Conservation (phyloP, 2,888 invertebrate species). For the Oscheius onirici region DNA sequence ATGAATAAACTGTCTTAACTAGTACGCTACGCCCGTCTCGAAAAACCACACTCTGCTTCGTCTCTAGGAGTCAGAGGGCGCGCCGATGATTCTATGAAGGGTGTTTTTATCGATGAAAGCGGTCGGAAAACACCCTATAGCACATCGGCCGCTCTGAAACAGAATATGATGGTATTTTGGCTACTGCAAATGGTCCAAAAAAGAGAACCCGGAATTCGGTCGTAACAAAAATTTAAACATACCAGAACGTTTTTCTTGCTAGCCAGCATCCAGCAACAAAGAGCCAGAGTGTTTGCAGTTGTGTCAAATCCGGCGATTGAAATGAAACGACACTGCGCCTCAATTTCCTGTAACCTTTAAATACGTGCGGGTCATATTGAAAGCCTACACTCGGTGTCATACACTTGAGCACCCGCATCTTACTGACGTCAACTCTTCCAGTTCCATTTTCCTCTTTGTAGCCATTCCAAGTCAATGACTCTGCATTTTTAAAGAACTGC, state of each 20-base stretch:
- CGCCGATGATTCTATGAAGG: too few species aligned
- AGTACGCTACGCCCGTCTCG: too few species aligned
- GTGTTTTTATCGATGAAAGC: too few species aligned
- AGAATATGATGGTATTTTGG: too few species aligned
- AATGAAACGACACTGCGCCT: conserved; percentile 56
- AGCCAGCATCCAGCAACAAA: conserved; percentile 53
- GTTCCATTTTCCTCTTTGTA: conserved; percentile 4
- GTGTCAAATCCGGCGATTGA: conserved; percentile 66
- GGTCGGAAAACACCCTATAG: too few species aligned
- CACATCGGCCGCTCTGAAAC: too few species aligned
- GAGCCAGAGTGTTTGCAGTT: conserved; percentile 58
- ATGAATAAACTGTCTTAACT: too few species aligned
- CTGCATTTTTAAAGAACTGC: conserved; percentile 33
- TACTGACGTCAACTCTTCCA: conserved; percentile 28
- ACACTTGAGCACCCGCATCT: conserved; percentile 6
- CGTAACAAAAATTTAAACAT: not conserved
- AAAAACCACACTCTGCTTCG: too few species aligned
- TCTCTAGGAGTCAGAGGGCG: too few species aligned
- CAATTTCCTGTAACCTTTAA: conserved; percentile 53
- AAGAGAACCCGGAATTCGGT: not conserved
- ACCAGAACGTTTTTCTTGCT: conserved; percentile 43
- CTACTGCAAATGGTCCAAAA: too few species aligned
- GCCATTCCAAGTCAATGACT: conserved; percentile 15
- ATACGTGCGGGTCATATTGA: not conserved
- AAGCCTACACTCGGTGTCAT: conserved; percentile 32